Conservation (phyloP, 2,888 invertebrate genomes). For the Ophion costatus region DNA sequence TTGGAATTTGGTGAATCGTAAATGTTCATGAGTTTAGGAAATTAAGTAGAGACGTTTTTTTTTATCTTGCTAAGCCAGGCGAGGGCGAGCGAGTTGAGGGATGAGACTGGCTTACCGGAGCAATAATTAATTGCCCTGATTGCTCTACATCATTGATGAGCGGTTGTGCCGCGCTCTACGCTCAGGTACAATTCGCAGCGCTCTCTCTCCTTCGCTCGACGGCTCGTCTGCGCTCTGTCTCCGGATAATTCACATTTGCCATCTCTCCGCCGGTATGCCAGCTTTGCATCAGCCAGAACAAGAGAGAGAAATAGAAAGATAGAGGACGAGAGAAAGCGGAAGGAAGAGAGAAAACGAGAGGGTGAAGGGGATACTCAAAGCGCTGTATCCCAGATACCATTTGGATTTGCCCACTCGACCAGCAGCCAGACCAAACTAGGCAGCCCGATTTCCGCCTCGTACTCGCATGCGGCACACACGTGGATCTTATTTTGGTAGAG, state of each 20-base stretch:
- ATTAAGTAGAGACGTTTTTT: conserved; percentile 82
- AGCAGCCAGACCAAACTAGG: conserved; percentile 58
- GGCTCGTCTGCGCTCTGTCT: conserved; percentile 24
- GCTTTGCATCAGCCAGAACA: conserved; percentile 23
- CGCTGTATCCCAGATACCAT: conserved; percentile 38
- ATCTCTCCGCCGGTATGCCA: conserved; percentile 36
- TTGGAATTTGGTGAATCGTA: conserved; percentile 22
- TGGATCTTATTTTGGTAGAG: conserved; percentile 3
- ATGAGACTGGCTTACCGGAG: conserved; percentile 78
- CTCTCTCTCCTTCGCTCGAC: conserved; percentile 51
- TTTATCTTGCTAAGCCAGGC: conserved; percentile 45
- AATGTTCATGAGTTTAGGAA: conserved; percentile 83
- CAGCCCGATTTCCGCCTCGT: conserved; percentile 62
- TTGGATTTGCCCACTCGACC: conserved; percentile 64
- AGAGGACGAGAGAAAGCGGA: neutral
- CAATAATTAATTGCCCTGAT: conserved; percentile 84
- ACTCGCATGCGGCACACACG: neutral
- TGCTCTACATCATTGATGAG: conserved; percentile 83
- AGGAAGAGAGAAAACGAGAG: too few species aligned
- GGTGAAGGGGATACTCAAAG: conserved; percentile 44
- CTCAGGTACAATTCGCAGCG: conserved; percentile 68
- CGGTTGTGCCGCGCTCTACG: conserved; percentile 75
- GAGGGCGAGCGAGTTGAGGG: conserved; percentile 29
- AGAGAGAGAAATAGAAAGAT: conserved; percentile 18
- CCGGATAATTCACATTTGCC: conserved; percentile 51